These are phyloP conservation scores for Nysson spinosus DNA, from an alignment of 2,888 invertebrate species.

Conservation along the genomic window DNA sequence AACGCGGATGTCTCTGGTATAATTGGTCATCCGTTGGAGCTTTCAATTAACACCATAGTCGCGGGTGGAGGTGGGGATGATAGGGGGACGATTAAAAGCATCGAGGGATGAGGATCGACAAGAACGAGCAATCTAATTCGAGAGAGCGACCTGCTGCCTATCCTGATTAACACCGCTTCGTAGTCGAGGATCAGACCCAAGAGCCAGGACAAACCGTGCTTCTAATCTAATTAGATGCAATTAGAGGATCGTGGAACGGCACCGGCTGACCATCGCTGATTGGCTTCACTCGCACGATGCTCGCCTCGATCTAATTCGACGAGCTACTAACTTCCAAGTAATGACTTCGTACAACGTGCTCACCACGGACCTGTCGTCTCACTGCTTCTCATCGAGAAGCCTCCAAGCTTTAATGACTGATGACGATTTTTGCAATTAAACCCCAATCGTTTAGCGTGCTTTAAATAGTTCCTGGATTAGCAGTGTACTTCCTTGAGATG, in stretches of 20 bases:
- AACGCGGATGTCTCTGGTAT: background rate
- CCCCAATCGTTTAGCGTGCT: too few species aligned
- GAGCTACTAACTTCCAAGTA: conserved; percentile 2
- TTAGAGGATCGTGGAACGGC: conserved; percentile 38
- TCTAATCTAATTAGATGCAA: conserved; percentile 58
- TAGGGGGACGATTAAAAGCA: conserved; percentile 37
- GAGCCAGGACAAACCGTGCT: conserved; percentile 22
- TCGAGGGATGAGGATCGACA: background rate
- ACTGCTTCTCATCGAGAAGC: background rate
- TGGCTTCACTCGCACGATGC: conserved; percentile 11
- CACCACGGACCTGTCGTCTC: conserved; percentile 1
- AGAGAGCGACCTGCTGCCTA: conserved; percentile 29
- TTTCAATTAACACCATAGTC: conserved; percentile 31
- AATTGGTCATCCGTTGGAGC: conserved; percentile 14
- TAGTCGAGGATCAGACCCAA: conserved; percentile 6
- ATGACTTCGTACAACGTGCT: background rate
- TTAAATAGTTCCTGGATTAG: too few species aligned
- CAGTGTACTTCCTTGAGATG: too few species aligned
- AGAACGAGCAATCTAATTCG: conserved; percentile 25
- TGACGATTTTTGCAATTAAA: too few species aligned
- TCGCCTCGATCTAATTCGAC: conserved; percentile 34
- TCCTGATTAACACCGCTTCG: conserved; percentile 43
- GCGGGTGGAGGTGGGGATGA: too few species aligned
- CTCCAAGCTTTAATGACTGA: too few species aligned
- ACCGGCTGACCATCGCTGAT: conserved; percentile 19